Conservation (phyloP, 2,113 vertebrate genomes). For the Pelecanoides urinatrix region DNA sequence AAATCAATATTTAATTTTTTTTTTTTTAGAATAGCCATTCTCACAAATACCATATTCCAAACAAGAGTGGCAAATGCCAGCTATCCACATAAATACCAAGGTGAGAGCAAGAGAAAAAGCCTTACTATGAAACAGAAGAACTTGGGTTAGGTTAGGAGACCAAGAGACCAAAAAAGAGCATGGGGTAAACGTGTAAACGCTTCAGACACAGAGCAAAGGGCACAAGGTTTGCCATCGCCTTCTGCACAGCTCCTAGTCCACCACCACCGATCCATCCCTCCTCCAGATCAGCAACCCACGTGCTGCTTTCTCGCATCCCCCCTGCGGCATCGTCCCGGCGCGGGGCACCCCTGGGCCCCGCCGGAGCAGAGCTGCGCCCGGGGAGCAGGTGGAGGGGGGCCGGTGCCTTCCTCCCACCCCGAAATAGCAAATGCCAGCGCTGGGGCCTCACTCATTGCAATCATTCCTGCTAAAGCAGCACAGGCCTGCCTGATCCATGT, state of each 20-base stretch:
- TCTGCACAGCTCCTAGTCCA: accelerated
- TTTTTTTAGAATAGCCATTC: not conserved
- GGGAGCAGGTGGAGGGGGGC: not conserved
- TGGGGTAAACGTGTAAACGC: not conserved
- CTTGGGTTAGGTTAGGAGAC: not conserved
- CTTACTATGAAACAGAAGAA: not conserved
- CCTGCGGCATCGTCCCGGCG: not conserved
- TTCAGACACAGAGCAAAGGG: accelerated
- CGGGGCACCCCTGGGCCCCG: no score
- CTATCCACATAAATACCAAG: accelerated
- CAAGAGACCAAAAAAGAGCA: not conserved
- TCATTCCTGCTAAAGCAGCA: not conserved
- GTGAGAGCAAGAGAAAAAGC: not conserved
- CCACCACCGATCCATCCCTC: not conserved
- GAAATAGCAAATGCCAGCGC: not conserved
- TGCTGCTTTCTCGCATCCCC: not conserved
- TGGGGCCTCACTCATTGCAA: not conserved
- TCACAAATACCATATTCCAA: not conserved
- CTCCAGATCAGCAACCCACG: not conserved
- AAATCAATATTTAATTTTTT: not conserved
- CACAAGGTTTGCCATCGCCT: not conserved
- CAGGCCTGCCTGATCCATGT: not conserved
- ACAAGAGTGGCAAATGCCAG: not conserved
- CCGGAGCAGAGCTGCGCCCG: not conserved
- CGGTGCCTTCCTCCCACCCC: not conserved